Evolutionary conservation across 2,888 invertebrate genomes (phyloP).

Genomic region (Onthophagus sagittarius): DNA sequence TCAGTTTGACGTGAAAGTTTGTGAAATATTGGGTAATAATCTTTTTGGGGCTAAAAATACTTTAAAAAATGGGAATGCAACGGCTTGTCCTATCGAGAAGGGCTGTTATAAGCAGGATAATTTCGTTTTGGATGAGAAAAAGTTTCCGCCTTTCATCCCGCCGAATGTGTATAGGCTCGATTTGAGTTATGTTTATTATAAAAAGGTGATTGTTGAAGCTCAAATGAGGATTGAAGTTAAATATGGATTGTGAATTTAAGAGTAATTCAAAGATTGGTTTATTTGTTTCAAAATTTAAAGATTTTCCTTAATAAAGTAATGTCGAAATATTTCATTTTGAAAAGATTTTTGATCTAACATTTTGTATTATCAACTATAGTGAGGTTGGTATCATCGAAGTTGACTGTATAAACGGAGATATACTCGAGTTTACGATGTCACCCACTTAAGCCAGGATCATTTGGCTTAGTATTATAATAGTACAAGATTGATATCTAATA

Average conservation of each 20-base stretch:
- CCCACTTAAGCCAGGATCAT: no score
- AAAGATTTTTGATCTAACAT: no score
- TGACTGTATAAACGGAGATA: no score
- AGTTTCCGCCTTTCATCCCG: conserved; percentile 1
- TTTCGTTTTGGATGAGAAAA: background rate
- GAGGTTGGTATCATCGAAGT: no score
- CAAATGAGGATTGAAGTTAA: background rate
- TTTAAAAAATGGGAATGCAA: background rate
- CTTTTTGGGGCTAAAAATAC: background rate
- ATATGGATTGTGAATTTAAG: background rate
- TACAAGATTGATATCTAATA: no score
- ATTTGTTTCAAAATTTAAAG: no score
- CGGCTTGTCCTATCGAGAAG: background rate
- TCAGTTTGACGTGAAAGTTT: conserved; percentile 1
- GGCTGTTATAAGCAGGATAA: conserved; percentile 6
- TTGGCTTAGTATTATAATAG: no score
- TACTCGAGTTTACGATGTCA: no score
- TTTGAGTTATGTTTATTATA: background rate
- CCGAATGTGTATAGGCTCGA: background rate
- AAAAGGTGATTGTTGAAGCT: background rate
- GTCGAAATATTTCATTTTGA: no score
- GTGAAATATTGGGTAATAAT: conserved; percentile 2
- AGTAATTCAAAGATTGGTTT: no score
- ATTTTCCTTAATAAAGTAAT: no score
- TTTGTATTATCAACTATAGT: no score